Conservation (phyloP, 2,113 vertebrate genomes). For the Peromyscus maniculatus region DNA sequence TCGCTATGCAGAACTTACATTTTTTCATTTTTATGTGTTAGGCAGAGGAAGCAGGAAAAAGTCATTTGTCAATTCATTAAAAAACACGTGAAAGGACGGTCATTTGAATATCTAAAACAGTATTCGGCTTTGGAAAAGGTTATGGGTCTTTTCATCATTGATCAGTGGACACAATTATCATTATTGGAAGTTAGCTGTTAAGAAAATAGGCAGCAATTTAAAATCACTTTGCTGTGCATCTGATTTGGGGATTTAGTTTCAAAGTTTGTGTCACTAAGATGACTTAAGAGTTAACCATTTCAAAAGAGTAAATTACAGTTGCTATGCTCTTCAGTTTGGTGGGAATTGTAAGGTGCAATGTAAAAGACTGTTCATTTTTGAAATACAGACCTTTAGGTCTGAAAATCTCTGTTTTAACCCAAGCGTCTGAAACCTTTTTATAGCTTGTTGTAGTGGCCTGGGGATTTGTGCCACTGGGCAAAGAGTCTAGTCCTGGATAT, state of each 20-base stretch:
- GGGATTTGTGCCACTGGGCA: conserved; percentile 52
- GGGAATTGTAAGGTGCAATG: conserved; percentile 27
- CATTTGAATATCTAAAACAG: conserved; percentile 68
- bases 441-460: conserved; percentile 56
- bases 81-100: conserved; percentile 23
- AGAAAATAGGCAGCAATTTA: conserved; percentile 52
- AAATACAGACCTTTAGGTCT: conserved; percentile 59
- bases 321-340: conserved; percentile 52
- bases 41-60: conserved; percentile 50
- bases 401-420: conserved; percentile 49
- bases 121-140: conserved; percentile 45
- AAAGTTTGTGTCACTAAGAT: conserved; percentile 50
- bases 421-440: conserved; percentile 30
- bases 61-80: conserved; percentile 55
- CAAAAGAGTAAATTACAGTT: conserved; percentile 42
- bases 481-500: conserved; percentile 58
- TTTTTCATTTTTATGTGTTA: conserved; percentile 70
- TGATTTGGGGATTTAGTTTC: conserved; percentile 46
- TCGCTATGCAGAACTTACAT: conserved; percentile 71
- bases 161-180: conserved; percentile 50
- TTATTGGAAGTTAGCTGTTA: conserved; percentile 54
- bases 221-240: conserved; percentile 53
- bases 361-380: conserved; percentile 59
- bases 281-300: conserved; percentile 41
- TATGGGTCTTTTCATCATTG: conserved; percentile 53